Percentiles rank a stretch among this genome's conserved stretches.
Evolutionary conservation across 2,113 vertebrate genomes (phyloP).

Genomic region (Grammomys surdaster): DNA sequence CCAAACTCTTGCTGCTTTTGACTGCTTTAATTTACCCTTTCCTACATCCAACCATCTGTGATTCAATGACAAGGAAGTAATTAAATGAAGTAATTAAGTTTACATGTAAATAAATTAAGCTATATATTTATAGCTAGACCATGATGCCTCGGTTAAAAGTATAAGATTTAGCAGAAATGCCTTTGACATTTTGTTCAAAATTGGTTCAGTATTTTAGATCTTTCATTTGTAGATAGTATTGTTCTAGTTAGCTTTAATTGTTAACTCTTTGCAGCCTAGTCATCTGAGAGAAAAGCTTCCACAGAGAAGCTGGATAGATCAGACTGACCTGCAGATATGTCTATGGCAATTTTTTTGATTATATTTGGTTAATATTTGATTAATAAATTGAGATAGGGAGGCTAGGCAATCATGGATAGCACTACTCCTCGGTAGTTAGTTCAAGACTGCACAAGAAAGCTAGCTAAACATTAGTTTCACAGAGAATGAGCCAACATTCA

Average conservation of each 20-base stretch:
- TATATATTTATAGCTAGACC: not conserved
- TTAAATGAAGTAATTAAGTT: conserved; percentile 16
- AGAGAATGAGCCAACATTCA: not conserved
- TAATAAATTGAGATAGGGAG: too few species aligned
- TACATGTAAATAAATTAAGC: conserved; percentile 8
- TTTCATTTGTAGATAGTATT: not conserved
- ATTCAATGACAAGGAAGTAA: not conserved
- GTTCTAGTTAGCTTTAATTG: not conserved
- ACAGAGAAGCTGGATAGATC: not conserved
- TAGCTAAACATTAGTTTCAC: too few species aligned
- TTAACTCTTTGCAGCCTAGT: not conserved
- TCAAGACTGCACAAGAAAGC: not conserved
- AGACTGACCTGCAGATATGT: not conserved
- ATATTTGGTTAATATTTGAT: too few species aligned
- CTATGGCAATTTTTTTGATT: not conserved
- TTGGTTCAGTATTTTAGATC: not conserved
- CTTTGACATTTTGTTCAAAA: conserved; percentile 29
- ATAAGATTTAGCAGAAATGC: not conserved
- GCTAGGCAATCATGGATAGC: not conserved
- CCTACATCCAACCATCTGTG: not conserved
- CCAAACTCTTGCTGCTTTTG: not conserved
- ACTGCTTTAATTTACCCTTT: not conserved
- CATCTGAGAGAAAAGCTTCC: not conserved
- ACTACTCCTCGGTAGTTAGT: too few species aligned
- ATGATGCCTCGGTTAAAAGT: not conserved